A percentile compares a stretch with the other conserved stretches of the same genome.
phyloP scores from a whole-genome alignment of 2,797 vertebrate genomes.

The Leptatherina wallacei region DNA sequence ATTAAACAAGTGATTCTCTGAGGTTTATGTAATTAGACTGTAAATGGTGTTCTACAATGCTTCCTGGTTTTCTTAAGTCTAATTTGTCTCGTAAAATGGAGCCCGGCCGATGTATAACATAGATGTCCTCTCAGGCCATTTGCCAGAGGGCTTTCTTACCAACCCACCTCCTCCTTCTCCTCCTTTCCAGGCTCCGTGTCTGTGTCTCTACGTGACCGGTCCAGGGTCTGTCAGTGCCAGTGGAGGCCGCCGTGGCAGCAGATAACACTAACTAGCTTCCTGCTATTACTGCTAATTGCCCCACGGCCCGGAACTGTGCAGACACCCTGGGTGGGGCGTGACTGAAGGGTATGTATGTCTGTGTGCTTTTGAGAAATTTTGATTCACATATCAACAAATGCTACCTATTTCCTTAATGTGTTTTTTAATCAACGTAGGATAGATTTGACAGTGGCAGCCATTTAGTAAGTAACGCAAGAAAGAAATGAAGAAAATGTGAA shows the following conservation, averaged over 20 bases:
- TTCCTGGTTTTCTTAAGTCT: conserved; percentile 16
- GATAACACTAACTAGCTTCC: conserved; percentile 88
- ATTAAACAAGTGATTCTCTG: background rate
- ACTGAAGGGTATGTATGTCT: conserved; percentile 46
- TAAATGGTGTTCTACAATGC: conserved; percentile 4
- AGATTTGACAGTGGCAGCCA: background rate
- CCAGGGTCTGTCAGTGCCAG: conserved; percentile 69
- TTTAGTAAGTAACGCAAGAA: background rate
- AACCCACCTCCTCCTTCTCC: conserved; percentile 7
- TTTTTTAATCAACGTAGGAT: too few species aligned
- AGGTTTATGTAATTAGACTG: background rate
- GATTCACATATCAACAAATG: conserved; percentile 32
- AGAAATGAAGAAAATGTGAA: background rate
- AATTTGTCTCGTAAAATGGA: conserved; percentile 12
- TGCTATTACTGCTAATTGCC: conserved; percentile 84
- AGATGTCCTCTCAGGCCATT: conserved; percentile 40
- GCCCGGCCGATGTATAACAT: conserved; percentile 22
- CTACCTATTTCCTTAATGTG: conserved; percentile 17
- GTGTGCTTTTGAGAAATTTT: conserved; percentile 32
- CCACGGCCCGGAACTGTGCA: conserved; percentile 66
- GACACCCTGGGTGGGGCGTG: conserved; percentile 82
- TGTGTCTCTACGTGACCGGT: conserved; percentile 81
- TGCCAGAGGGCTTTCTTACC: conserved; percentile 17
- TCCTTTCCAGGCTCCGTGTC: conserved; percentile 53
- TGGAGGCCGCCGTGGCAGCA: conserved; percentile 70